Percentiles rank a stretch among this genome's conserved stretches.
phyloP scores from a whole-genome alignment of 2,888 invertebrate species.

The Sialis fuliginosa region DNA sequence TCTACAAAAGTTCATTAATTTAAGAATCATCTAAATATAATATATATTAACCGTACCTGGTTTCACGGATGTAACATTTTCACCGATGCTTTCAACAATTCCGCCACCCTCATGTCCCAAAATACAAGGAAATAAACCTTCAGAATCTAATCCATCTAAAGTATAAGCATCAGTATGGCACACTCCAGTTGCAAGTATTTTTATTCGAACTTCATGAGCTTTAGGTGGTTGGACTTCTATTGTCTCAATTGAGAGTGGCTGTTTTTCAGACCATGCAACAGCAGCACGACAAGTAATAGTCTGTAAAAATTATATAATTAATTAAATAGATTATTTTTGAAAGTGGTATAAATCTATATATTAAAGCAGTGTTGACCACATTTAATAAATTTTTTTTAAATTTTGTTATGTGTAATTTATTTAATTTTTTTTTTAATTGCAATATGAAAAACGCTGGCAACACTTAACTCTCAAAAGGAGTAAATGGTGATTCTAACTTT shows the following conservation, averaged over 20 bases:
- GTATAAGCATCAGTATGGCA: slow-evolving; percentile 93
- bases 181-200: slow-evolving; percentile 62
- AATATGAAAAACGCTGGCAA: too few species aligned
- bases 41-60: slow-evolving; percentile 33
- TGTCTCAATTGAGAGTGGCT: slow-evolving; percentile 76
- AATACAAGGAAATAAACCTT: slow-evolving; percentile 81
- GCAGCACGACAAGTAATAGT: slow-evolving; percentile 82
- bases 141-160: slow-evolving; percentile 71
- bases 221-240: slow-evolving; percentile 90
- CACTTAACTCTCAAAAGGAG: too few species aligned
- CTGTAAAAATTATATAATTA: slow-evolving; percentile 13
- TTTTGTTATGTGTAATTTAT: too few species aligned
- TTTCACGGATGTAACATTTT: slow-evolving; percentile 71
- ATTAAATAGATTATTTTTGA: not conserved
- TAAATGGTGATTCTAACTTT: too few species aligned
- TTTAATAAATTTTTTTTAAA: too few species aligned
- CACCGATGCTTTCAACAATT: slow-evolving; percentile 91
- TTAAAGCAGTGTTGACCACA: too few species aligned
- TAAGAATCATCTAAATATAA: not conserved
- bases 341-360: not conserved
- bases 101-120: slow-evolving; percentile 95
- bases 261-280: slow-evolving; percentile 89
- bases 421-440: too few species aligned
- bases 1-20: not conserved
- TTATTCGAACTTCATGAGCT: slow-evolving; percentile 77